Conservation (phyloP, 2,888 invertebrate genomes). For the Quadroppia sp. region DNA sequence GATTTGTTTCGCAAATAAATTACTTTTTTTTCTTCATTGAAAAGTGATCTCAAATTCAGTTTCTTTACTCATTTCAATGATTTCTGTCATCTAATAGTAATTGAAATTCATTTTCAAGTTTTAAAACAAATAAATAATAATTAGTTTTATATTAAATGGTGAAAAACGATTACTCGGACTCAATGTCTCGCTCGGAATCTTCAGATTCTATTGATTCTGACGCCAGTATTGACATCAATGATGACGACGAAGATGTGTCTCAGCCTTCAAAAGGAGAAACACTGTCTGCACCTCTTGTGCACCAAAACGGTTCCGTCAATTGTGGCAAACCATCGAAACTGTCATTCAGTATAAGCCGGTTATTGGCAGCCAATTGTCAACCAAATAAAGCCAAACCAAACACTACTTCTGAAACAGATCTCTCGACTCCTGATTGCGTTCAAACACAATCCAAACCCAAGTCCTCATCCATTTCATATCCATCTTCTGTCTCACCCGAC, state of each 20-base stretch:
- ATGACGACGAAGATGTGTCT: conserved; percentile 30
- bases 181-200: conserved; percentile 39
- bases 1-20: conserved; percentile 20
- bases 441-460: conserved; percentile 23
- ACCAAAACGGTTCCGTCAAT: conserved; percentile 29
- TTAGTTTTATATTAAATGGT: neutral
- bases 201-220: conserved; percentile 38
- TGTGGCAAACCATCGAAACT: conserved; percentile 39
- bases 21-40: neutral
- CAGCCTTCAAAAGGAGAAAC: neutral
- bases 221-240: conserved; percentile 38
- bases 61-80: neutral
- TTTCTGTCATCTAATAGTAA: neutral
- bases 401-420: neutral
- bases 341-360: conserved; percentile 39
- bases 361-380: conserved; percentile 39
- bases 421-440: conserved; percentile 35
- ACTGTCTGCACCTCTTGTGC: neutral
- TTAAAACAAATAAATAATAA: neutral
- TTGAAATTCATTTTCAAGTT: neutral
- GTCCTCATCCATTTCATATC: conserved; percentile 5
- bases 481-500: conserved; percentile 42
- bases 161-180: neutral
- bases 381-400: conserved; percentile 39
- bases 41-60: conserved; percentile 29